These are phyloP conservation scores for Sycophila texana DNA, from an alignment of 2,888 invertebrate genomes.

Conservation along the genomic window DNA sequence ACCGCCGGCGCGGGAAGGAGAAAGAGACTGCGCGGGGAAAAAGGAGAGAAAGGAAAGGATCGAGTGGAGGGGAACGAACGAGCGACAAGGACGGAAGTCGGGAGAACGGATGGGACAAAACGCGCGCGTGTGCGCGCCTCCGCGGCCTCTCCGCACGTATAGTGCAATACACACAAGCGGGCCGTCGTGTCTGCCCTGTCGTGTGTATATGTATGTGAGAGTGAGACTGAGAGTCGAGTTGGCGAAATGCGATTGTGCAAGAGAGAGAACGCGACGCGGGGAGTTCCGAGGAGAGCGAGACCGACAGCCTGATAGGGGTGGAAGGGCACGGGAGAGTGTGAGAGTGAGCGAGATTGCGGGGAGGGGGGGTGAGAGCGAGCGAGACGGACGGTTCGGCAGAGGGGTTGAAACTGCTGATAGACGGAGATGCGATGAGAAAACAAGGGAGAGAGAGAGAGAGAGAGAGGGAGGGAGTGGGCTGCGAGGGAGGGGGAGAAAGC, in stretches of 20 bases:
- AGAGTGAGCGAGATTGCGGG: slow-evolving; percentile 17
- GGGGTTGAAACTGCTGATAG: slow-evolving; percentile 21
- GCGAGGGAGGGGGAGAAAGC: slow-evolving; percentile 36
- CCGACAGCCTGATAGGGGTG: slow-evolving; percentile 39
- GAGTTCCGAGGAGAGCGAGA: slow-evolving; percentile 24
- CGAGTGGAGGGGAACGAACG: slow-evolving; percentile 48
- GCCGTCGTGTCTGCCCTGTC: neutral
- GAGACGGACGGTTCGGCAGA: slow-evolving; percentile 19
- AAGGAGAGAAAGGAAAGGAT: slow-evolving; percentile 50
- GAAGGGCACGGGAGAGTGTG: slow-evolving; percentile 49
- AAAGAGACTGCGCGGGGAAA: slow-evolving; percentile 35
- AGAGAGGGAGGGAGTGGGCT: slow-evolving; percentile 26
- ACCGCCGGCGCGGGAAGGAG: slow-evolving; percentile 13
- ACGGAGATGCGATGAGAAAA: slow-evolving; percentile 8
- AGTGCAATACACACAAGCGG: too few relatives aligned
- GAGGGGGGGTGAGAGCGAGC: slow-evolving; percentile 7
- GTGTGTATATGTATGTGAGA: slow-evolving; percentile 20
- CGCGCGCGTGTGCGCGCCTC: slow-evolving; percentile 15
- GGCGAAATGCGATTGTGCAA: slow-evolving; percentile 51
- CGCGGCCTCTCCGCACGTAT: neutral
- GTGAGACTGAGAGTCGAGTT: slow-evolving; percentile 38
- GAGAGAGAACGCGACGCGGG: slow-evolving; percentile 47
- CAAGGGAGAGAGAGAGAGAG: slow-evolving; percentile 13
- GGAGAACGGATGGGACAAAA: slow-evolving; percentile 43
- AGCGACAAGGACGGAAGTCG: slow-evolving; percentile 51